Evolutionary conservation across 2,888 invertebrate species (phyloP), one percentile per base, ranked within the genome.

Genomic region (Bombylius discolor): DNA sequence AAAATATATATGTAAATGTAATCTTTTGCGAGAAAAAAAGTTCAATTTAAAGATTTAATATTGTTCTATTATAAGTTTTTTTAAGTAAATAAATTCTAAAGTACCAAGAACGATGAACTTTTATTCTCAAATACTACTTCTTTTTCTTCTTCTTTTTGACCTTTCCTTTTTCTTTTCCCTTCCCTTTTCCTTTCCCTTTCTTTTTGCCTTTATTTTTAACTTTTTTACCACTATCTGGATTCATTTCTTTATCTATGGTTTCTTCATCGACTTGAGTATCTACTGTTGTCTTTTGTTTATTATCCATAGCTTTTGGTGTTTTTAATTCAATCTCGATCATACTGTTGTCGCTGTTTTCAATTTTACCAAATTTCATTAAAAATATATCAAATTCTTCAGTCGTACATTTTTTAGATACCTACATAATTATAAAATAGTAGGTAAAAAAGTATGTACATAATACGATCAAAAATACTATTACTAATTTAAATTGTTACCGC

Each of bases 381-480:
- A 87, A 87, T 1, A 85, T 79, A 63, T 87, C 86, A 63, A 83
- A 83, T 52, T 85, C 81, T 0, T 83, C 82, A 63, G 86, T 83
- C 0, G 81, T 67, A 58, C 68, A 70, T 59, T 69, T 69, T 57
- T 70, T 70, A 55, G 73, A 73, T 23, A 73, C 68, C 72, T 72
- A 56, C 31, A 39, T n/a, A 39, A 49, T 6, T 49, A 14, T 4
- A n/a, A 47, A 31, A 31, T 23, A 23, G 14, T 47, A 47, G 6
- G 9, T 8, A 47, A 47, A 31, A 5, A 23, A 32, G 31, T 12
- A 33, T 47, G 5, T 6, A n/a, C 11, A 23, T 45, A 23, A 9
- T 23, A 12, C 23, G 23, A 47, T 13, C 11, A 9, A 13, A n/a
- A 44, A 12, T 9, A 44, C 6, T 44, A 12, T 9, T 13, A 1